A percentile compares a stretch with the other conserved stretches of the same genome.
Evolutionary conservation across 64 coral and sea anemone genomes (phyloP).

Genomic region (Dendronephthya gigantea): DNA sequence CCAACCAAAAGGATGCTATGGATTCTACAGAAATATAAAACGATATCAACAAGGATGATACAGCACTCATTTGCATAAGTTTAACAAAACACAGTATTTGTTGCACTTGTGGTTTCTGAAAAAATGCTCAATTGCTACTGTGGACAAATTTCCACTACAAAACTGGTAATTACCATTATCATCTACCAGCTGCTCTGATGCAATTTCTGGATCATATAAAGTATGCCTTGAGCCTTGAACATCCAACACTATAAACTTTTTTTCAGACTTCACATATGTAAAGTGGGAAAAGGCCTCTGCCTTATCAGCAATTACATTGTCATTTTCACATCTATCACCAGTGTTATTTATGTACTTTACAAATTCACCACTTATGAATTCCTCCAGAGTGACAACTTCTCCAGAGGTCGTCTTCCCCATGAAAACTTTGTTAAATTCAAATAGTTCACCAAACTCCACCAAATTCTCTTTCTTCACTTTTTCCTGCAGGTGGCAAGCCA

Average conservation of each 20-base stretch:
- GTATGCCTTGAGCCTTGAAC: constrained; percentile 29
- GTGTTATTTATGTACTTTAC: constrained; percentile 48
- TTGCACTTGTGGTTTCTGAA: constrained; percentile 22
- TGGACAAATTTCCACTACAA: constrained; percentile 33
- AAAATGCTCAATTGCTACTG: constrained; percentile 31
- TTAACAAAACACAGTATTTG: constrained; percentile 20
- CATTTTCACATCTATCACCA: constrained; percentile 21
- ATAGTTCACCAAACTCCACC: constrained; percentile 42
- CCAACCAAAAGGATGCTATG: too few species aligned
- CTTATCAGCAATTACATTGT: constrained; percentile 1
- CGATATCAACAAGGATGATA: neutral
- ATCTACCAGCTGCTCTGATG: constrained; percentile 25
- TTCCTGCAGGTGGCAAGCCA: constrained; percentile 40
- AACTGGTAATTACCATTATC: constrained; percentile 7
- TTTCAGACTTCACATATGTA: constrained; percentile 36
- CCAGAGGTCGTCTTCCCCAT: constrained; percentile 22
- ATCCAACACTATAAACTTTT: constrained; percentile 23
- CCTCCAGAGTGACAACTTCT: constrained; percentile 52
- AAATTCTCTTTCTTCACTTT: constrained; percentile 25
- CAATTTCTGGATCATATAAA: constrained; percentile 44
- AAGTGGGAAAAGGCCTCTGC: constrained; percentile 30
- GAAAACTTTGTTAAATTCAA: constrained; percentile 46
- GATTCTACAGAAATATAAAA: too few species aligned
- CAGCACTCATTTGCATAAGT: neutral
- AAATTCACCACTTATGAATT: constrained; percentile 55